Evolutionary conservation across 2,888 invertebrate species (phyloP), one percentile per base, ranked within the genome.

Genomic region (Gastracanthus pulcherrimus): DNA sequence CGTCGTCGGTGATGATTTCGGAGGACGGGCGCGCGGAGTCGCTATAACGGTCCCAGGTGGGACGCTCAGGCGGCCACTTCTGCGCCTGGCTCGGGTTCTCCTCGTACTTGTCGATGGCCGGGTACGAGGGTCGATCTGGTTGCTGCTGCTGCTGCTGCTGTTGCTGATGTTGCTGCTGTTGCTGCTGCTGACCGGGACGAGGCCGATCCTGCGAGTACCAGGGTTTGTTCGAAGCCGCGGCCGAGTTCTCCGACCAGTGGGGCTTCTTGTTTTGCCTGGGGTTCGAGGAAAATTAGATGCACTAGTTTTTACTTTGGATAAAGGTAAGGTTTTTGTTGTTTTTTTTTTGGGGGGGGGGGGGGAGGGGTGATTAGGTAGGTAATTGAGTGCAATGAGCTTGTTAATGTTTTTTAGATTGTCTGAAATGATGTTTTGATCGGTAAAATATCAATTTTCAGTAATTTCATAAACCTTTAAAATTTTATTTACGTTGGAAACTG

Each of bases 1-100:
- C 89, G 58, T 93, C 93, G 85, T 94, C 94, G 0, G 94, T 94
- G 82, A 94, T 93, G 66, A 94, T 93, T 41, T 93, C 93, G 80
- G 85, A 88, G 77, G 77, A 86, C 0, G 90, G 90, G 31, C 88
- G 88, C 58, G 90, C 88, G 4, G 88, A 84, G 58, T 91, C 89
- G 0, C 88, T 85, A 71, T 89, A 88, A 70, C 91, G 90, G 82
- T 92, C 90, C 92, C 91, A 92, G 5, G 92, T 90, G 0, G 92
- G 91, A 45, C 89, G 87, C 71, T 92, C 92, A 5, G 92, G 91
- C 0, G 92, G 92, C 90, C 92, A 91, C 45, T 91, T 92, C 76
- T 92, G 89, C 0, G 90, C 88, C 64, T 88, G 89, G 80, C 78
- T 88, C 29, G 85, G 85, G 72, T 84, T 84, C 0, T 87, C 87